Conservation (phyloP, 2,888 invertebrate species). For the Balanococcus diminutus region DNA sequence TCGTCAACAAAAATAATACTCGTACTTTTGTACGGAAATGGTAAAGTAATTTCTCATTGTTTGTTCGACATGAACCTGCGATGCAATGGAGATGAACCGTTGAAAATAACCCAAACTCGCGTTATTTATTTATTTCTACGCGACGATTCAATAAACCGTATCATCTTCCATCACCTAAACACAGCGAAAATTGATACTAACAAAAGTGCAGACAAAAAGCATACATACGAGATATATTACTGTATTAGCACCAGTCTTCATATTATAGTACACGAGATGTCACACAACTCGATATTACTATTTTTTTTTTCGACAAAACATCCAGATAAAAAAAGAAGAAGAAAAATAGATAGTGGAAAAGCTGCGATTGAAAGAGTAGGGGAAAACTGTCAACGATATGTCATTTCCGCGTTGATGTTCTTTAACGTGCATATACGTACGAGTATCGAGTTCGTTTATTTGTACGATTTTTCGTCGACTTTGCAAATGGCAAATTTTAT, state of each 20-base stretch:
- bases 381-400: neutral
- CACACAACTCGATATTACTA: neutral
- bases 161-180: neutral
- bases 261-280: too few species aligned
- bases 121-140: neutral
- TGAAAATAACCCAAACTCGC: too few species aligned
- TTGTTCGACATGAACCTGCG: too few species aligned
- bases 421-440: neutral
- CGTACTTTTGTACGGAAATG: too few species aligned
- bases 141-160: neutral
- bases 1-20: too few species aligned
- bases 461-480: neutral
- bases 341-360: neutral
- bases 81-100: too few species aligned
- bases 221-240: neutral
- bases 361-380: neutral
- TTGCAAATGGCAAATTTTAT: neutral
- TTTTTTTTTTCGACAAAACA: neutral
- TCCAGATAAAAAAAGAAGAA: neutral
- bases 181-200: neutral
- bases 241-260: neutral
- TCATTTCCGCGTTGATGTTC: neutral
- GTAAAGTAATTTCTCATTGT: too few species aligned
- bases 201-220: neutral
- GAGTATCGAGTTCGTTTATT: neutral